These are phyloP conservation scores for Drosophila novamexicana DNA, from an alignment of 1,140 invertebrate species.

Conservation along the genomic window DNA sequence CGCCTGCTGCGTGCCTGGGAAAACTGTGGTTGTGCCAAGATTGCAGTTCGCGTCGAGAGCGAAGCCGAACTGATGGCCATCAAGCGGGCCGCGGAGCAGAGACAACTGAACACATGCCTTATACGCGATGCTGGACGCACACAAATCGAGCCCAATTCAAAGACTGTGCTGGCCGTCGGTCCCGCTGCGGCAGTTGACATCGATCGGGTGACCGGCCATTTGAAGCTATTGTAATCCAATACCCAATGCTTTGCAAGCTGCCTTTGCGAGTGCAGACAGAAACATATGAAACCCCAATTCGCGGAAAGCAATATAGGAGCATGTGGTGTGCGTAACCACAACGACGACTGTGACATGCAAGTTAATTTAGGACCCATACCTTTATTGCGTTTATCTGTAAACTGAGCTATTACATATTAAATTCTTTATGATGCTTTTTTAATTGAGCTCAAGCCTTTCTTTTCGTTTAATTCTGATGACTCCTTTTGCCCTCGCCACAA, in stretches of 20 bases:
- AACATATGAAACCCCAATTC: constrained; percentile 38
- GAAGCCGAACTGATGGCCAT: constrained; percentile 88
- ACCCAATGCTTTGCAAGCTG: constrained; percentile 10
- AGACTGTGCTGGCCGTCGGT: constrained; percentile 96
- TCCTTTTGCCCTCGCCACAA: constrained; percentile 73
- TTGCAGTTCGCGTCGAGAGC: constrained; percentile 90
- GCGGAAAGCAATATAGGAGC: constrained; percentile 63
- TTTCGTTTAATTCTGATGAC: constrained; percentile 11
- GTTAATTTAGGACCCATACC: constrained; percentile 57
- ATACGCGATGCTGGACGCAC: constrained; percentile 96
- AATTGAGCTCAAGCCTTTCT: constrained; percentile 4
- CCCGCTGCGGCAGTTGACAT: constrained; percentile 91
- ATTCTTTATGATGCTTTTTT: constrained; percentile 46
- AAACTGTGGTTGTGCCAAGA: constrained; percentile 91
- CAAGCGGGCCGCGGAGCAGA: constrained; percentile 87
- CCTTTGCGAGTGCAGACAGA: constrained; percentile 4
- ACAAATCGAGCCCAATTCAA: constrained; percentile 93
- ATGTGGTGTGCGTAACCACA: constrained; percentile 22
- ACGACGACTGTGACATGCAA: constrained; percentile 56
- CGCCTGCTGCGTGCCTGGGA: constrained; percentile 90
- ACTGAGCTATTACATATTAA: constrained; percentile 66
- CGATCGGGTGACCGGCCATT: constrained; percentile 93
- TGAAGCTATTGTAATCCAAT: constrained; percentile 90
- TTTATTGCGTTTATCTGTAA: constrained; percentile 59
- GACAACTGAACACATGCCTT: constrained; percentile 89